Conservation (phyloP, 2,113 vertebrate genomes). For the Rhea americana region DNA sequence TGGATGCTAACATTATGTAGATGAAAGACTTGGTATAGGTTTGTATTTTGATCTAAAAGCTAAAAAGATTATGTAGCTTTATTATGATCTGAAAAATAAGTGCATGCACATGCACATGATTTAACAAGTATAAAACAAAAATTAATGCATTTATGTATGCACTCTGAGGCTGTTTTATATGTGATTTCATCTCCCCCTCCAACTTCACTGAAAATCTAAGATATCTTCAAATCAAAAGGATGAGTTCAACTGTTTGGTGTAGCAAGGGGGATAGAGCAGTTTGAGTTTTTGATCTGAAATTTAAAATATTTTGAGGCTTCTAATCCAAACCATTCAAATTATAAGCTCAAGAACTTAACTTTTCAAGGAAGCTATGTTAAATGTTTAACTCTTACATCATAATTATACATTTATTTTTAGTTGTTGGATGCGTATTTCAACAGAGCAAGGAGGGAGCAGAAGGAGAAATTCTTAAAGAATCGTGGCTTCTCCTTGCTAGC, state of each 20-base stretch:
- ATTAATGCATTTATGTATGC: neutral
- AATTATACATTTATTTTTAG: conserved; percentile 76
- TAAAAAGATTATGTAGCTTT: neutral
- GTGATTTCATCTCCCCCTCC: neutral
- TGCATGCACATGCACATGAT: neutral
- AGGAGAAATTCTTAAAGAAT: conserved; percentile 96
- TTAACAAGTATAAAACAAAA: neutral
- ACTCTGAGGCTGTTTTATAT: neutral
- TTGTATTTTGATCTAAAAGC: neutral
- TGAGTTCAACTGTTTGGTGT: neutral
- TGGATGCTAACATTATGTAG: neutral
- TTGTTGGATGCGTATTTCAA: conserved; percentile 94
- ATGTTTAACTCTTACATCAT: neutral
- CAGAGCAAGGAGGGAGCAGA: conserved; percentile 93
- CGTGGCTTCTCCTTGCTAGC: conserved; percentile 95
- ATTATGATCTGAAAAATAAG: neutral
- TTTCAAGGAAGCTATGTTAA: neutral
- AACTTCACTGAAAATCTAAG: neutral
- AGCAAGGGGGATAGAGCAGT: neutral
- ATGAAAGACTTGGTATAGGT: neutral
- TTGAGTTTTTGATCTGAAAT: neutral
- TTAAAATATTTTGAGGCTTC: neutral
- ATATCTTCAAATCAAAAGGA: neutral
- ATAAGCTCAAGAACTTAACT: neutral
- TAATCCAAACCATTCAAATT: neutral